Evolutionary conservation across 1,140 invertebrate species (phyloP).

Genomic region (Cepaea nemoralis): DNA sequence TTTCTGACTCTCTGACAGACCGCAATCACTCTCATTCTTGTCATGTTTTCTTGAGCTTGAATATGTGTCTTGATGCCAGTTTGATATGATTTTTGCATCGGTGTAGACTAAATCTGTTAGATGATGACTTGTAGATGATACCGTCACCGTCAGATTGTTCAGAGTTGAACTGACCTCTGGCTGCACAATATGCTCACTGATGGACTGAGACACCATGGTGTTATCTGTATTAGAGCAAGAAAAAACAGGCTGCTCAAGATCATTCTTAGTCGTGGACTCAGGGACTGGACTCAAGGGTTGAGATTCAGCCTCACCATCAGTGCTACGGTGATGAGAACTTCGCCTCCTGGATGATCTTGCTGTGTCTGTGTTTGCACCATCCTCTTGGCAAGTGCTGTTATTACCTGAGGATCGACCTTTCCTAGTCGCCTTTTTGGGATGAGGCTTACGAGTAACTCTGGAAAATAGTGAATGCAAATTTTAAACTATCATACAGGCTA

Average conservation of each 20-base stretch:
- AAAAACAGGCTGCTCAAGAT: neutral
- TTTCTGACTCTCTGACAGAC: too few relatives aligned
- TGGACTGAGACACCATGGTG: constrained; percentile 2
- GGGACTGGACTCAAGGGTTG: neutral
- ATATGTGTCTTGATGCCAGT: neutral
- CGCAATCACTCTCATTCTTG: neutral
- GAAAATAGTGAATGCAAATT: too few relatives aligned
- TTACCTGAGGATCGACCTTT: constrained; percentile 36
- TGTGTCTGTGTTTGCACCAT: constrained; percentile 27
- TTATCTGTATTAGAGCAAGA: neutral
- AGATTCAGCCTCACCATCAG: neutral
- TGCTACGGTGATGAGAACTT: neutral
- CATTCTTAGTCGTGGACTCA: neutral
- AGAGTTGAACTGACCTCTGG: neutral
- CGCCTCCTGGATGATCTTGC: constrained; percentile 7
- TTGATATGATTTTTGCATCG: neutral
- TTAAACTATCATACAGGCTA: too few relatives aligned
- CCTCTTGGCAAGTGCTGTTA: constrained; percentile 36
- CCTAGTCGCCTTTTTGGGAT: constrained; percentile 27
- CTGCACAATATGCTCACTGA: constrained; percentile 19
- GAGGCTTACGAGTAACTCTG: constrained; percentile 22
- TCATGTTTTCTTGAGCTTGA: neutral
- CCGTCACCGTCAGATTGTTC: neutral
- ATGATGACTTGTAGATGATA: neutral
- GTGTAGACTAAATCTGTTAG: too few relatives aligned